These are phyloP conservation scores for Tragopan temminckii DNA, from an alignment of 2,797 vertebrate genomes.

Conservation along the genomic window DNA sequence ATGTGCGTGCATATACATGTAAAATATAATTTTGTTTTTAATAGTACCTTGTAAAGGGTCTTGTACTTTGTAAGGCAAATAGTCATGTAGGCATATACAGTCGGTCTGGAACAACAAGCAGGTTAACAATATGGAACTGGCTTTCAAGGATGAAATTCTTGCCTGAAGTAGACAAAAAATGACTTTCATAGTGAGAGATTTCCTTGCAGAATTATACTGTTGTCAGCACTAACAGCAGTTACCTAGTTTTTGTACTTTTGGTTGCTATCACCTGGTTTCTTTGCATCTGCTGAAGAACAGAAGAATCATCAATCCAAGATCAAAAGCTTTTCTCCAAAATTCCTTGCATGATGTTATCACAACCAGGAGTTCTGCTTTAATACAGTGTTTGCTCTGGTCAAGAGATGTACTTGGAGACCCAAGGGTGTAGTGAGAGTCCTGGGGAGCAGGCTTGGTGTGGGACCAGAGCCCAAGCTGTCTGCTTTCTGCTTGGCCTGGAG, in stretches of 20 bases:
- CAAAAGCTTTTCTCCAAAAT: background rate
- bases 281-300: background rate
- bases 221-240: slow-evolving; percentile 26
- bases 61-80: background rate
- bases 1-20: rapidly evolving
- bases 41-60: background rate
- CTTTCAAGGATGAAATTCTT: slow-evolving; percentile 50
- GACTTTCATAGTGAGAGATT: background rate
- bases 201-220: background rate
- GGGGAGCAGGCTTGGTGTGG: background rate
- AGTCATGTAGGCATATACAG: background rate
- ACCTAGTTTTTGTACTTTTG: background rate
- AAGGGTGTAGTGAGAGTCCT: background rate
- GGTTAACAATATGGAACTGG: slow-evolving; percentile 15
- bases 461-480: background rate
- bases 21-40: background rate
- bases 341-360: background rate
- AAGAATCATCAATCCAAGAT: background rate
- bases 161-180: background rate
- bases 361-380: background rate
- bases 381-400: background rate
- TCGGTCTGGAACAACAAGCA: slow-evolving; percentile 51
- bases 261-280: background rate
- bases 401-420: background rate
- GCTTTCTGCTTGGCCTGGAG: background rate